These are phyloP conservation scores for Polyommatus iphigenia DNA, from an alignment of 2,888 invertebrate genomes.

Conservation along the genomic window DNA sequence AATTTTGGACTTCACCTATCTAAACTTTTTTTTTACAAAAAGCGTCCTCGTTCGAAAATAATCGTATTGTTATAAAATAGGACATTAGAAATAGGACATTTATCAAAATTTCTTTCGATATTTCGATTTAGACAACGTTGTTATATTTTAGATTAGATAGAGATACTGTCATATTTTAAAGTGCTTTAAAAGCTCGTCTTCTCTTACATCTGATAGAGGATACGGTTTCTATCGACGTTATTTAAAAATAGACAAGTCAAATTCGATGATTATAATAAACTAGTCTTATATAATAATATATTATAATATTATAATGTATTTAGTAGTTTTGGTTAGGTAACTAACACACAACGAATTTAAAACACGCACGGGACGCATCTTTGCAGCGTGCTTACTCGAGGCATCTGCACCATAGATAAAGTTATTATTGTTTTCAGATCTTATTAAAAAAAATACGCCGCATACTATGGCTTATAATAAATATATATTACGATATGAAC, in stretches of 20 bases:
- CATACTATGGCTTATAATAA: too few species aligned
- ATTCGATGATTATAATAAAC: not conserved
- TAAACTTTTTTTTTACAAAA: not conserved
- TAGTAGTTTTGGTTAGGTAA: too few species aligned
- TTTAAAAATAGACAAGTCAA: not conserved
- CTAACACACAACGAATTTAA: too few species aligned
- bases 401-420: too few species aligned
- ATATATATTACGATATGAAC: not conserved
- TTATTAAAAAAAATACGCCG: not conserved
- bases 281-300: too few species aligned
- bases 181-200: not conserved
- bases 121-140: not conserved
- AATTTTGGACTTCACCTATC: constrained; percentile 22
- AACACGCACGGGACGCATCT: too few species aligned
- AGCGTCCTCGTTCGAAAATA: not conserved
- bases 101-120: constrained; percentile 25
- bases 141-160: not conserved
- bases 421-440: too few species aligned
- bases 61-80: constrained; percentile 2
- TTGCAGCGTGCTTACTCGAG: too few species aligned
- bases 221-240: not conserved
- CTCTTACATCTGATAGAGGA: not conserved
- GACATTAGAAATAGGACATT: not conserved
- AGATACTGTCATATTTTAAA: not conserved
- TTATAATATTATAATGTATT: too few species aligned